A percentile compares a stretch with the other conserved stretches of the same genome.
Conservation (phyloP, 2,888 invertebrate species). For the Tridacna crocea region DNA sequence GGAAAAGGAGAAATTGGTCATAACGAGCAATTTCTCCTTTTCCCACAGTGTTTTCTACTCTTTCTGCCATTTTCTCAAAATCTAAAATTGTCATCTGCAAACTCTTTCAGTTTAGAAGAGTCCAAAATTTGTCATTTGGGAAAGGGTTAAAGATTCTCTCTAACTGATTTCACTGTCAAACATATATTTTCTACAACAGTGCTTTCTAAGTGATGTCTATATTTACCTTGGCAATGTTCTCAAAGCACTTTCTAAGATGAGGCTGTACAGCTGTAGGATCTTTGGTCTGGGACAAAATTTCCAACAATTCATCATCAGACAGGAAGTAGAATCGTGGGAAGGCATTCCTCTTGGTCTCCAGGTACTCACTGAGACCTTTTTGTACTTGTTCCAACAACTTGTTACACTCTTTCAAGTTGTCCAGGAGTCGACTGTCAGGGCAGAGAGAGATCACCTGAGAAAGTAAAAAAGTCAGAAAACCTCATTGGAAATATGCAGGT, state of each 20-base stretch:
- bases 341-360: conserved; percentile 84
- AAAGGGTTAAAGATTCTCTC: not conserved
- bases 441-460: conserved; percentile 84
- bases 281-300: conserved; percentile 85
- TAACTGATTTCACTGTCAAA: too few species aligned
- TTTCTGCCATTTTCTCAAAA: not conserved
- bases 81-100: not conserved
- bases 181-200: too few species aligned
- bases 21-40: too few species aligned
- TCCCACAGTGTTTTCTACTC: not conserved
- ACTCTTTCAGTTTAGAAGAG: not conserved
- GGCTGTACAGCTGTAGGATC: conserved; percentile 85
- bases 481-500: too few species aligned
- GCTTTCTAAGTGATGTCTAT: too few species aligned
- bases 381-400: conserved; percentile 85
- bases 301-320: conserved; percentile 84
- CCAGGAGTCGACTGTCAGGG: conserved; percentile 86
- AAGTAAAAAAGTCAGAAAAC: not conserved
- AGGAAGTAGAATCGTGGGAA: conserved; percentile 86
- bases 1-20: too few species aligned
- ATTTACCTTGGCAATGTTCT: conserved; percentile 87
- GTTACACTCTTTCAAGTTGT: conserved; percentile 89
- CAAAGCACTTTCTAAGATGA: conserved; percentile 93
- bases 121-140: too few species aligned
- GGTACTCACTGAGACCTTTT: conserved; percentile 84